Evolutionary conservation across 2,113 vertebrate genomes (phyloP).

Genomic region (Gallinago jamesoni): DNA sequence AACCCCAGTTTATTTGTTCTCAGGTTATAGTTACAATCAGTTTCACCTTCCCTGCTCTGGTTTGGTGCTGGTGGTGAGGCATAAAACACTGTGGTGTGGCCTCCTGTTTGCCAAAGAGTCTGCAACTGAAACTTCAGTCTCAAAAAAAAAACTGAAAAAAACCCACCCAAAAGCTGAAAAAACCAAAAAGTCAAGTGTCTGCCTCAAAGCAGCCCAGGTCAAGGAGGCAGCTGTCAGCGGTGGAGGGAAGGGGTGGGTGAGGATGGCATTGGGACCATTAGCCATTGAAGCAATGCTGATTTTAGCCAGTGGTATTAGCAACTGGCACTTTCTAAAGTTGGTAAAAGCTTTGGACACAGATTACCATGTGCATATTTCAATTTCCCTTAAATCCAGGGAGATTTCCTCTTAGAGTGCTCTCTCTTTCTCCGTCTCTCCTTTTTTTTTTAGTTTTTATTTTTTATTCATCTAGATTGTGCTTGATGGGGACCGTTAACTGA

Average conservation of each 20-base stretch:
- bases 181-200: neutral
- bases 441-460: neutral
- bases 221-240: neutral
- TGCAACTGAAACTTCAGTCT: neutral
- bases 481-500: slow-evolving; percentile 47
- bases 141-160: neutral
- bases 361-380: slow-evolving; percentile 23
- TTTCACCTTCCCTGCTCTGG: neutral
- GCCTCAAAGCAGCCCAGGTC: neutral
- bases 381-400: slow-evolving; percentile 48
- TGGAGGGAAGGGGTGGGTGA: neutral
- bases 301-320: slow-evolving; percentile 6
- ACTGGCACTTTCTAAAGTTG: slow-evolving; percentile 13
- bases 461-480: slow-evolving; percentile 22
- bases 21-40: neutral
- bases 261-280: neutral
- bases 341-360: slow-evolving; percentile 51
- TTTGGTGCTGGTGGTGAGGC: neutral
- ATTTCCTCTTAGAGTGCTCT: neutral
- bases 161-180: neutral
- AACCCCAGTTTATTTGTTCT: neutral
- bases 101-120: neutral
- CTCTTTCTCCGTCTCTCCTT: rapidly evolving
- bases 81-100: neutral
- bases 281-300: neutral